Conservation (phyloP, 1,140 invertebrate genomes). For the Drosophila sulfurigaster region DNA sequence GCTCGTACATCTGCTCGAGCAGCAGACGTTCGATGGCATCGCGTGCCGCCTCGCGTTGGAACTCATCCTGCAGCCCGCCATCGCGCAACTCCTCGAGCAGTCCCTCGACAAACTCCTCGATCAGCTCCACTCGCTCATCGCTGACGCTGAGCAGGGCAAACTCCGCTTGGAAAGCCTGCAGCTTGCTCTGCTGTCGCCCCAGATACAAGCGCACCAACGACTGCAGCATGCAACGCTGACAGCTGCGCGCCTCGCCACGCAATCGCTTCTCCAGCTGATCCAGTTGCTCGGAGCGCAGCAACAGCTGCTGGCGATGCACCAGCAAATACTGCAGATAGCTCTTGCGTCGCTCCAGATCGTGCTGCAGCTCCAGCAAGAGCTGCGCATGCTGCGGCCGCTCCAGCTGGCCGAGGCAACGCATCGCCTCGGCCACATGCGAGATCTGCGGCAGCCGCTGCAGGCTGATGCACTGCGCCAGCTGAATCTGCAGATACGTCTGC, state of each 20-base stretch:
- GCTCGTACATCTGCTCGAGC: slow-evolving; percentile 95
- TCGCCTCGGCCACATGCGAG: slow-evolving; percentile 92
- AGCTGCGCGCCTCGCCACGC: slow-evolving; percentile 90
- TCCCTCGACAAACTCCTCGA: slow-evolving; percentile 88
- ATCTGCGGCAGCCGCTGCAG: slow-evolving; percentile 92
- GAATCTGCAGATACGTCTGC: slow-evolving; percentile 89
- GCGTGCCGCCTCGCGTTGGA: slow-evolving; percentile 89
- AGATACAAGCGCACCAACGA: slow-evolving; percentile 93
- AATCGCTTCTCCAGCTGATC: slow-evolving; percentile 90
- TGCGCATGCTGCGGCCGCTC: slow-evolving; percentile 91
- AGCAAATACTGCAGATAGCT: slow-evolving; percentile 95
- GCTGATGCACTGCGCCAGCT: slow-evolving; percentile 95
- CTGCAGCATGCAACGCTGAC: slow-evolving; percentile 91
- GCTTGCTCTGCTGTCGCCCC: slow-evolving; percentile 88
- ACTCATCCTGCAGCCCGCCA: slow-evolving; percentile 86
- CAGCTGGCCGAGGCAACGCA: slow-evolving; percentile 92
- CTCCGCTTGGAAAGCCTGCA: slow-evolving; percentile 90
- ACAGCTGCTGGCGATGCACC: slow-evolving; percentile 91
- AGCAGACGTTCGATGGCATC: slow-evolving; percentile 92
- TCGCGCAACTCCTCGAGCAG: slow-evolving; percentile 77
- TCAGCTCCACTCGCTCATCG: slow-evolving; percentile 93
- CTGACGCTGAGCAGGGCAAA: slow-evolving; percentile 91
- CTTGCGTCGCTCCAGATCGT: slow-evolving; percentile 92
- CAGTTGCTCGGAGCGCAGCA: slow-evolving; percentile 92
- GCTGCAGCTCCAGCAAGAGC: slow-evolving; percentile 91